Conservation (phyloP, 1,140 invertebrate genomes). For the Drosophila ohnishii region DNA sequence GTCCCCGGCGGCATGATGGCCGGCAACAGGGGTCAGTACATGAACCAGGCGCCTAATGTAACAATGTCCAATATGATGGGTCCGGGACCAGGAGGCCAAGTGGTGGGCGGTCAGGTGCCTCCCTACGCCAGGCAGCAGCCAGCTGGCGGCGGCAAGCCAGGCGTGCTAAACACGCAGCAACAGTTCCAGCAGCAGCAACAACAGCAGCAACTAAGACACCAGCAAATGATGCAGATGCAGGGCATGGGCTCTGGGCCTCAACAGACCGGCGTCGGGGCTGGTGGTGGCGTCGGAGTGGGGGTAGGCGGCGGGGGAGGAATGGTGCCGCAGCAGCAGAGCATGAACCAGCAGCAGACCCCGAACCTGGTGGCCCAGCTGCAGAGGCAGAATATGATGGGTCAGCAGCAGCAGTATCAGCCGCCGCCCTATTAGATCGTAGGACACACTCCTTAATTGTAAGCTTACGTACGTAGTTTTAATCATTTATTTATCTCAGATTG, state of each 20-base stretch:
- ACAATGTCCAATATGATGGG: conserved; percentile 85
- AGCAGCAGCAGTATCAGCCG: conserved; percentile 77
- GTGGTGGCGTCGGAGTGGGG: conserved; percentile 51
- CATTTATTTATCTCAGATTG: conserved; percentile 61
- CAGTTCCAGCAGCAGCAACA: conserved; percentile 82
- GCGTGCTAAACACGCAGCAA: conserved; percentile 70
- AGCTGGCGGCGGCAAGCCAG: conserved; percentile 75
- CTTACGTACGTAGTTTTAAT: conserved; percentile 34
- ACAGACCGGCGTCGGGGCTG: conserved; percentile 46
- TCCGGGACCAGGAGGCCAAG: conserved; percentile 68
- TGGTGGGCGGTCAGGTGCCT: conserved; percentile 79
- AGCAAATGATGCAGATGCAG: conserved; percentile 83
- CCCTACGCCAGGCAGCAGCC: conserved; percentile 83
- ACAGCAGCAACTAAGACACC: conserved; percentile 80
- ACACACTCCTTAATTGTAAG: conserved; percentile 48
- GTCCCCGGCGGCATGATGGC: conserved; percentile 80
- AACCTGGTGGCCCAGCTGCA: conserved; percentile 87
- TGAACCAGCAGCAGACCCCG: conserved; percentile 85
- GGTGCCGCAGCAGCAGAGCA: conserved; percentile 83
- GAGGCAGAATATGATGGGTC: conserved; percentile 84
- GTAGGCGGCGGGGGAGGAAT: conserved; percentile 59
- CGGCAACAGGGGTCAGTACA: conserved; percentile 77
- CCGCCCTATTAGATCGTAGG: conserved; percentile 60
- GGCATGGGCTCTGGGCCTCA: conserved; percentile 62
- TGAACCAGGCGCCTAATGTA: conserved; percentile 82